phyloP scores from a whole-genome alignment of 2,888 invertebrate species.

The Drosophila demipolita region DNA sequence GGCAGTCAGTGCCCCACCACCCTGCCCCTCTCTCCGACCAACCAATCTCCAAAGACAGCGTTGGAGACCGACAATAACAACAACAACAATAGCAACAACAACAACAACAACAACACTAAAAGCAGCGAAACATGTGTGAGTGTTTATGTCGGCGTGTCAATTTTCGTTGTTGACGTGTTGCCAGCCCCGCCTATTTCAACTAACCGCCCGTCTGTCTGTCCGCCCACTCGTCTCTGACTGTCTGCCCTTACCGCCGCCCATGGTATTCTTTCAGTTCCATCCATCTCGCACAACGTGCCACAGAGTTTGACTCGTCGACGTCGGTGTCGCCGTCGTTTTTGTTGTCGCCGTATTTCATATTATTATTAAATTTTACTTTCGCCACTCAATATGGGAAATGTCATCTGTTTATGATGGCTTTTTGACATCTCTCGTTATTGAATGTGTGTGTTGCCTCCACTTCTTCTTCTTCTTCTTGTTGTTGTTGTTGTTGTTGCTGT shows the following conservation, averaged over 20 bases:
- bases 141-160: slow-evolving; percentile 82
- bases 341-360: slow-evolving; percentile 54
- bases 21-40: background rate
- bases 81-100: background rate
- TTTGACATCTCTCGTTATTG: slow-evolving; percentile 81
- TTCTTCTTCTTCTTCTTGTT: slow-evolving; percentile 16
- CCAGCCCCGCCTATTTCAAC: slow-evolving; percentile 52
- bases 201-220: slow-evolving; percentile 8
- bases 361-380: slow-evolving; percentile 82
- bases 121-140: slow-evolving; percentile 73
- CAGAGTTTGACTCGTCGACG: slow-evolving; percentile 51
- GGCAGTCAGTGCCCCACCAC: slow-evolving; percentile 47
- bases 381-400: slow-evolving; percentile 83
- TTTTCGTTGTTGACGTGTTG: slow-evolving; percentile 80
- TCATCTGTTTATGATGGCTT: slow-evolving; percentile 84
- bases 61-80: slow-evolving; percentile 29
- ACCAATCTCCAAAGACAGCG: slow-evolving; percentile 10
- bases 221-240: slow-evolving; percentile 16
- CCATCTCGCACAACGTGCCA: slow-evolving; percentile 33
- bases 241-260: slow-evolving; percentile 25
- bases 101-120: background rate
- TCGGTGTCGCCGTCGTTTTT: slow-evolving; percentile 25
- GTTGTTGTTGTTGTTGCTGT: slow-evolving; percentile 20
- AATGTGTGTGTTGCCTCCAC: slow-evolving; percentile 69
- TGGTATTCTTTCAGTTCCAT: slow-evolving; percentile 12